A percentile compares a stretch with the other conserved stretches of the same genome.
phyloP scores from a whole-genome alignment of 2,797 vertebrate species.

The Tiaroga cobitis region DNA sequence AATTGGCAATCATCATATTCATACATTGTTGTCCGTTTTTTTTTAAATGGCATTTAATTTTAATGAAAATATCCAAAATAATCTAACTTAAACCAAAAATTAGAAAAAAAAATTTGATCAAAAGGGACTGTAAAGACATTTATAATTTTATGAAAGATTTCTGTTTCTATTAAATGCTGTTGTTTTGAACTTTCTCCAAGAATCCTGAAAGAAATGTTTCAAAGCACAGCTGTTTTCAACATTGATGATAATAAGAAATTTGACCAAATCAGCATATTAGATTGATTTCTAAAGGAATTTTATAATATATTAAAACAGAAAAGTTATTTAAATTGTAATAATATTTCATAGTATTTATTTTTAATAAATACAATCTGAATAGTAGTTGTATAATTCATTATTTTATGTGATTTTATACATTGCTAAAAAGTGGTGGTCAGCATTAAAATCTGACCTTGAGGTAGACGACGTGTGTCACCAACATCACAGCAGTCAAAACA shows the following conservation, averaged over 20 bases:
- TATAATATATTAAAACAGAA: background rate
- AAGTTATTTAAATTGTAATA: background rate
- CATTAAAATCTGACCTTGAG: constrained; percentile 18
- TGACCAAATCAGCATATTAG: background rate
- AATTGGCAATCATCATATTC: background rate
- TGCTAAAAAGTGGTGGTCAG: background rate
- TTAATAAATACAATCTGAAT: background rate
- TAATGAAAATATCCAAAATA: background rate
- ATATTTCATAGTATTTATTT: background rate
- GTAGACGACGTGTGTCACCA: background rate
- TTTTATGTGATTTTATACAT: background rate
- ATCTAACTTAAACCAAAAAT: background rate
- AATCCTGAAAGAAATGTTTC: background rate
- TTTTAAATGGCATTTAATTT: background rate
- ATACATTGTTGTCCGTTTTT: background rate
- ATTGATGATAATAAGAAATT: background rate
- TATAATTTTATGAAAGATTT: background rate
- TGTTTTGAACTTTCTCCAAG: background rate
- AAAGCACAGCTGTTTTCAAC: background rate
- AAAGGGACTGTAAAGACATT: background rate
- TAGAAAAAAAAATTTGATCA: background rate
- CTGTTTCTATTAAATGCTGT: background rate
- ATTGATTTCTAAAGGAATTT: background rate
- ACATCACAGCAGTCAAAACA: background rate
- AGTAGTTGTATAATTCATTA: background rate